Base-by-base conservation (phyloP, 92 coral and sea anemone genomes). In the Galaxea fascicularis region DNA sequence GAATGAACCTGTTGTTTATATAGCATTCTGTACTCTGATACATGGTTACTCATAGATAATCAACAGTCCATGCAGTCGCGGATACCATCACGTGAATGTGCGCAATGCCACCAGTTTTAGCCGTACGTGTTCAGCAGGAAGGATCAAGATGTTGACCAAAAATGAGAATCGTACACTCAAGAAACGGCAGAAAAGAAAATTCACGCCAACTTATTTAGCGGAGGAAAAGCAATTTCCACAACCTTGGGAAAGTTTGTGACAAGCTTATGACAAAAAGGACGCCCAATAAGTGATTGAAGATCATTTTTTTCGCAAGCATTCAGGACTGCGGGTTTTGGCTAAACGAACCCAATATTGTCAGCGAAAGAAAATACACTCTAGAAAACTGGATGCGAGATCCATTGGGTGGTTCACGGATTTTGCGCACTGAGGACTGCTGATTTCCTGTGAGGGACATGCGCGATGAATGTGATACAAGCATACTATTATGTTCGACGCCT, bases 401-500 rank as follows among this genome's bases (percentile, higher is more conserved):
- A 35, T 35, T 35, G 2, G 41, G 41, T 6, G 41, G 41, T 35
- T 8, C 16, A 14, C n/a, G 65, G 45, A 65, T 10, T 45, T 65
- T 25, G 70, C 71, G 56, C 49, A n/a, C 7, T 25, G 59, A 59
- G 18, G 8, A 79, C 49, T 22, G 75, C 29, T 79, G 72, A 20
- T 31, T 16, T 27, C 59, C 56, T 45, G 28, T 10, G 62, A 46
- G 20, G 27, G 72, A 35, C 12, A 27, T 67, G 26, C 73, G 71
- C 24, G 65, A 51, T 29, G 28, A 20, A 31, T 39, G n/a, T 47
- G 64, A 16, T 18, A 66, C 14, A 65, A 65, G 65, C 21, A 28
- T 65, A 79, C 49, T 16, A n/a, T n/a, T n/a, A 28, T 29, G 63
- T 79, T n/a, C 28, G 64, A 66, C 52, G 46, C 65, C 53, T 30